Evolutionary conservation across 92 coral and sea anemone genomes (phyloP).

Genomic region (Parazoanthus swiftii): DNA sequence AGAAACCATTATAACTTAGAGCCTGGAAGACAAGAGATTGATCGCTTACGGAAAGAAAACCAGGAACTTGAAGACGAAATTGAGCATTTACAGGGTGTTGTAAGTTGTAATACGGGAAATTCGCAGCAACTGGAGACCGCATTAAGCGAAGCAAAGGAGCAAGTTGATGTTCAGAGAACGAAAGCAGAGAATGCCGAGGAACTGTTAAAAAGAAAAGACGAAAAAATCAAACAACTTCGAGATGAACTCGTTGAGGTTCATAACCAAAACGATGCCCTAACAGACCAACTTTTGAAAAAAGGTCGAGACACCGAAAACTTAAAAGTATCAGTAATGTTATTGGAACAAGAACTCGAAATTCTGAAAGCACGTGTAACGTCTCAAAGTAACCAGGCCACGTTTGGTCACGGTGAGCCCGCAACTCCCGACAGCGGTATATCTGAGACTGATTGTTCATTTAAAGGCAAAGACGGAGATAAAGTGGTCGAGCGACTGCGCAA

Average conservation of each 20-base stretch:
- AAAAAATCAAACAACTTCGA: conserved; percentile 72
- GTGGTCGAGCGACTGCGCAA: conserved; percentile 50
- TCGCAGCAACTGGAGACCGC: conserved; percentile 61
- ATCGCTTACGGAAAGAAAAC: conserved; percentile 46
- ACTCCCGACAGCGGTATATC: conserved; percentile 83
- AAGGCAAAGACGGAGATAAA: conserved; percentile 52
- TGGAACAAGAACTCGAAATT: conserved; percentile 70
- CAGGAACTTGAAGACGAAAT: conserved; percentile 52
- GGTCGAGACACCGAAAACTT: conserved; percentile 66
- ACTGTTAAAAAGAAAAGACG: conserved; percentile 69
- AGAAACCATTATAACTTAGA: conserved; percentile 1
- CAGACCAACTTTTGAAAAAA: conserved; percentile 66
- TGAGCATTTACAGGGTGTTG: conserved; percentile 46
- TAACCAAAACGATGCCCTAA: conserved; percentile 71
- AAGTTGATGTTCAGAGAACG: conserved; percentile 65
- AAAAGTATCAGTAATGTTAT: conserved; percentile 57
- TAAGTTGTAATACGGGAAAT: conserved; percentile 49
- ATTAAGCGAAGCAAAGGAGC: conserved; percentile 64
- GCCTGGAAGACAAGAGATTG: conserved; percentile 27
- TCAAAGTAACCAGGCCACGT: conserved; percentile 12
- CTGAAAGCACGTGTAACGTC: conserved; percentile 59
- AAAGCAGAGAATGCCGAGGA: conserved; percentile 67
- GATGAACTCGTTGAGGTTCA: conserved; percentile 69
- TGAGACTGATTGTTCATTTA: conserved; percentile 53
- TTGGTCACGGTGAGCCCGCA: conserved; percentile 52